Conservation (phyloP, 2,888 invertebrate genomes). For the Drosophila recens region DNA sequence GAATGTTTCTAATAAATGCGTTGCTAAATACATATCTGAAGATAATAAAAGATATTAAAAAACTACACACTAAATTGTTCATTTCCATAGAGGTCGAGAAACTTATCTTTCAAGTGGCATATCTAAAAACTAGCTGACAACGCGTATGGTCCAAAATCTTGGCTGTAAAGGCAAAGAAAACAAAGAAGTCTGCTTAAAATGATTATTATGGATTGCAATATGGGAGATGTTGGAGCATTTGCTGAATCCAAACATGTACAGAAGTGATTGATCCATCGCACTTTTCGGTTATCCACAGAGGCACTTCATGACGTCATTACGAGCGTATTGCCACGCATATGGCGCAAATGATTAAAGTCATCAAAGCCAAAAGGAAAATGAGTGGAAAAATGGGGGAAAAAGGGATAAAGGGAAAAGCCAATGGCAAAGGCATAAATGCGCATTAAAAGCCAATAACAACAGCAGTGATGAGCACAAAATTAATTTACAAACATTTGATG, state of each 20-base stretch:
- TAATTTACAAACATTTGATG: constrained; percentile 76
- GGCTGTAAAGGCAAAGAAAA: neutral
- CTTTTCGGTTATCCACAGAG: constrained; percentile 8
- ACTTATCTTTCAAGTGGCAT: neutral
- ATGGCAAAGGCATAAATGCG: constrained; percentile 56
- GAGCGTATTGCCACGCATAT: constrained; percentile 57
- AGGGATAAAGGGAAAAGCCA: constrained; percentile 24
- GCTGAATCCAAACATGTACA: constrained; percentile 17
- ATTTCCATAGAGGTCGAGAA: too few relatives aligned
- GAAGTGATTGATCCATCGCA: constrained; percentile 26
- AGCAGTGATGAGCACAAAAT: constrained; percentile 78
- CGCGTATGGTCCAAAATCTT: neutral
- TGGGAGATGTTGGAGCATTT: constrained; percentile 2
- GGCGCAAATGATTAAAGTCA: constrained; percentile 67
- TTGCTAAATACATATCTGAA: neutral
- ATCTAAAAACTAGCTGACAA: neutral
- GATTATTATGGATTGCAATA: constrained; percentile 2
- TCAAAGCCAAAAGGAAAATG: constrained; percentile 31
- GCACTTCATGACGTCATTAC: constrained; percentile 62
- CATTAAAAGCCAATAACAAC: constrained; percentile 80
- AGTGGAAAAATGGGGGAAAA: neutral
- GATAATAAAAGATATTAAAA: neutral
- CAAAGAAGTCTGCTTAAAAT: neutral
- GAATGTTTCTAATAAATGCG: too few relatives aligned
- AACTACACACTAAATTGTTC: too few relatives aligned